These are phyloP conservation scores for Ceratotherium simum DNA, from an alignment of 2,113 vertebrate species.

Conservation along the genomic window DNA sequence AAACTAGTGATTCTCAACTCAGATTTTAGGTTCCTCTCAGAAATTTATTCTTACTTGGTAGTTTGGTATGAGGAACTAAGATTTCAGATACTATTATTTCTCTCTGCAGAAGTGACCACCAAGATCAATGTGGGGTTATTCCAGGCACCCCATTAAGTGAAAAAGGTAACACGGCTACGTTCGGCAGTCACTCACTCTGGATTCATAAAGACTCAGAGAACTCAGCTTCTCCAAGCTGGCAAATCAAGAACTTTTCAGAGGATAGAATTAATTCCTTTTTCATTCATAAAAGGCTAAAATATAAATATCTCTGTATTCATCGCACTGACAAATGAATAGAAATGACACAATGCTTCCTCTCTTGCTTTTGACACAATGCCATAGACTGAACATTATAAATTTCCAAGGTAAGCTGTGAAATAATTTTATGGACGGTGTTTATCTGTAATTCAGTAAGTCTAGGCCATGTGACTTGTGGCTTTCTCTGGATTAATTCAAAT, in stretches of 20 bases:
- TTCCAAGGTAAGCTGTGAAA: neutral
- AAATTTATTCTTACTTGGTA: neutral
- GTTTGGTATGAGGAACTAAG: neutral
- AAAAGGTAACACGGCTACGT: neutral
- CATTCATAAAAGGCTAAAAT: neutral
- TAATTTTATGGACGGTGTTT: neutral
- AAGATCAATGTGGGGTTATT: neutral
- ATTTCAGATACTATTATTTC: neutral
- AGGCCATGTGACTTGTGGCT: constrained; percentile 43
- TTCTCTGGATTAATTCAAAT: constrained; percentile 66
- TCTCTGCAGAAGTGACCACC: neutral
- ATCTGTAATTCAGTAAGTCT: neutral
- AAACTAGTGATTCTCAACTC: neutral
- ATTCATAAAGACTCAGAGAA: neutral
- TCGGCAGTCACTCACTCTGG: neutral
- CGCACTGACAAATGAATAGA: neutral
- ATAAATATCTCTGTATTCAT: neutral
- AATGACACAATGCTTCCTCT: neutral
- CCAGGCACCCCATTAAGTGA: neutral
- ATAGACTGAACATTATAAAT: too few species aligned
- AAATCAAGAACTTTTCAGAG: neutral
- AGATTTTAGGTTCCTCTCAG: neutral
- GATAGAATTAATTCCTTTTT: neutral
- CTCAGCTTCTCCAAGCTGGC: neutral
- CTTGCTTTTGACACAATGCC: neutral